Percentiles rank a stretch among this genome's conserved stretches.
Conservation (phyloP, 2,113 vertebrate genomes). For the Cyprinus carpio region DNA sequence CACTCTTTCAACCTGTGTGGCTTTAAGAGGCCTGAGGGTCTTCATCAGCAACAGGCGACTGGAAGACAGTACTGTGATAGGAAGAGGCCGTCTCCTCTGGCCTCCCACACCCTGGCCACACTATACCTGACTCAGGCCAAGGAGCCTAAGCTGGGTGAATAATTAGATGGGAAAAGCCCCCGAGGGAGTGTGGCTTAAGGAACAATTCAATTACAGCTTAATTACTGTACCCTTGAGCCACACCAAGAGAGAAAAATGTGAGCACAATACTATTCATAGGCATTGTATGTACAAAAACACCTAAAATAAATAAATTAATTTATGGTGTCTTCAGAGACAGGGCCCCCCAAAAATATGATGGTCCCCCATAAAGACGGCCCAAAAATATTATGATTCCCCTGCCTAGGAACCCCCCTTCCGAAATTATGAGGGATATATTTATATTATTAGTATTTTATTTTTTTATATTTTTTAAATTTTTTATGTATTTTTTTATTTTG, state of each 20-base stretch:
- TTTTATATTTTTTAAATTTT: no score
- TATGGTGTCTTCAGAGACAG: neutral
- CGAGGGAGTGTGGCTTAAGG: conserved; percentile 37
- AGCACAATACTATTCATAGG: conserved; percentile 48
- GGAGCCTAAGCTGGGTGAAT: conserved; percentile 35
- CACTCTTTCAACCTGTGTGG: conserved; percentile 71
- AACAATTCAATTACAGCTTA: conserved; percentile 63
- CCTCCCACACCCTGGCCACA: conserved; percentile 40
- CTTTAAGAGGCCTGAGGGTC: conserved; percentile 72
- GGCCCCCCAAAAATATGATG: neutral
- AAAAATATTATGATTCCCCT: neutral
- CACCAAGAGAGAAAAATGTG: conserved; percentile 51
- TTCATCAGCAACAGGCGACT: conserved; percentile 63
- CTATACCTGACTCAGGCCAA: conserved; percentile 41
- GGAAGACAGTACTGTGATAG: conserved; percentile 71
- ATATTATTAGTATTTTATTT: no score
- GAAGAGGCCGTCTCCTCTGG: conserved; percentile 64
- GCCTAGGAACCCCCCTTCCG: neutral
- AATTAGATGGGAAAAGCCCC: conserved; percentile 10
- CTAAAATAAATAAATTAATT: neutral
- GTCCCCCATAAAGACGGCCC: neutral
- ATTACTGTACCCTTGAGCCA: conserved; percentile 59
- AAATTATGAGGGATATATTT: neutral
- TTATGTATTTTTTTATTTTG: no score
- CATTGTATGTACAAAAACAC: neutral